Base-by-base conservation (phyloP, 2,797 vertebrate genomes). In the Cirrhinus mrigala region DNA sequence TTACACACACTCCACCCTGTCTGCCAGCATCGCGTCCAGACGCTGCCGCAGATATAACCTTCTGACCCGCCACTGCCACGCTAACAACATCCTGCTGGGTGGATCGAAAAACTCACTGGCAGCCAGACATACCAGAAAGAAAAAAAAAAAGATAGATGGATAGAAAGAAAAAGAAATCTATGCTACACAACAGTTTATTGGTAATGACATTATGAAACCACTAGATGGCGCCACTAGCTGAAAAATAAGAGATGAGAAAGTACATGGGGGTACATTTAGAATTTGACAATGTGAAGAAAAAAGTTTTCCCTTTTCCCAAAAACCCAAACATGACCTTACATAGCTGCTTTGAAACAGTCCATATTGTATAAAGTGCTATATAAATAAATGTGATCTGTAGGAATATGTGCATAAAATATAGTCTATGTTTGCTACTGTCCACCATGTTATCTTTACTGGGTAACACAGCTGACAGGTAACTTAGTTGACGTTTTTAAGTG, bases 11-110 rank as follows among this genome's bases (percentile, higher is more conserved):
- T 54, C 29, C 73, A 75, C 50, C 73, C 73, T 54, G 73, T 54
- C 73, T 54, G 27, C 50, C 70, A 50, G 7, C 44, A 7, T 12
- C 24, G 7, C 6, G 44, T 10, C 48, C 68, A 74, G 58, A 66
- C 79, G 66, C 62, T 48, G 60, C 58, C 16, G 56, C 37, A 48
- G 60, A 75, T 46, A 46, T 29, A 73, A 79, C 58, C 89, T 88
- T 46, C 62, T 90, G 86, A 88, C 90, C 90, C 86, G 73, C 56
- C 71, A 10, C 40, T 89, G 80, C 85, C 89, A 89, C 75, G 74
- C 81, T 82, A 87, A 78, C 88, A 89, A 88, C 79, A 74, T 92
- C 90, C 82, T 82, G 18, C 85, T 58, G 70, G 4, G 37, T 37
- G n/a, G 54, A 44, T 33, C 16, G 1, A 33, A 27, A 20, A 48